phyloP scores from a whole-genome alignment of 2,113 vertebrate species.

The Lanius collurio region DNA sequence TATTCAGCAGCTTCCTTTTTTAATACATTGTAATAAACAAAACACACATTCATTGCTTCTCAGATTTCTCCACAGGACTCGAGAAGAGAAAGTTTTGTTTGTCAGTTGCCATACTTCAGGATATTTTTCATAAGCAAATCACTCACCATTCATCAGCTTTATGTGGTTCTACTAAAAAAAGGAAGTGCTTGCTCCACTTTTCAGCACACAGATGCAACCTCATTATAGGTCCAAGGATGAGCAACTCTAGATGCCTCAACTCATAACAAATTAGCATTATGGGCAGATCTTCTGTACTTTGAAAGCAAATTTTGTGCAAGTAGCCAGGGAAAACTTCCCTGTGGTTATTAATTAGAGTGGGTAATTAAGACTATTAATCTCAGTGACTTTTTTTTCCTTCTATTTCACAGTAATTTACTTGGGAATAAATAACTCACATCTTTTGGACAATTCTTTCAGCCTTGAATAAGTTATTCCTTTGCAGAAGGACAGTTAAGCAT shows the following conservation, averaged over 20 bases:
- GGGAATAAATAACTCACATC: constrained; percentile 34
- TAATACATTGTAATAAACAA: constrained; percentile 49
- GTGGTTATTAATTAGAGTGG: constrained; percentile 49
- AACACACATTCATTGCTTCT: constrained; percentile 27
- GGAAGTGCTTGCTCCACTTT: constrained; percentile 56
- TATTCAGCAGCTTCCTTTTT: constrained; percentile 59
- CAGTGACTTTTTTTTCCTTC: constrained; percentile 46
- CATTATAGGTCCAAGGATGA: constrained; percentile 70
- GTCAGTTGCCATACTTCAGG: constrained; percentile 49
- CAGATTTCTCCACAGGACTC: constrained; percentile 35
- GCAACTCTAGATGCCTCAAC: constrained; percentile 66
- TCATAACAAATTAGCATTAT: constrained; percentile 60
- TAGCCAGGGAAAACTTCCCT: constrained; percentile 50
- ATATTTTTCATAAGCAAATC: constrained; percentile 70
- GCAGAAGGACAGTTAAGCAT: background rate
- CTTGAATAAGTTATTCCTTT: constrained; percentile 1
- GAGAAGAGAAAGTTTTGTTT: constrained; percentile 54
- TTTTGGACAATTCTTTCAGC: constrained; percentile 19
- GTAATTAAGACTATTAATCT: constrained; percentile 73
- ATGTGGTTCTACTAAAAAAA: constrained; percentile 50
- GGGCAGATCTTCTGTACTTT: constrained; percentile 34
- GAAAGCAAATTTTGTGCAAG: constrained; percentile 40
- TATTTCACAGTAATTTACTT: constrained; percentile 15
- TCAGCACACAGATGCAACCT: constrained; percentile 67
- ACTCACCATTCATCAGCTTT: constrained; percentile 72